Evolutionary conservation across 1,140 invertebrate species (phyloP).

Genomic region (Drosophila bocqueti): DNA sequence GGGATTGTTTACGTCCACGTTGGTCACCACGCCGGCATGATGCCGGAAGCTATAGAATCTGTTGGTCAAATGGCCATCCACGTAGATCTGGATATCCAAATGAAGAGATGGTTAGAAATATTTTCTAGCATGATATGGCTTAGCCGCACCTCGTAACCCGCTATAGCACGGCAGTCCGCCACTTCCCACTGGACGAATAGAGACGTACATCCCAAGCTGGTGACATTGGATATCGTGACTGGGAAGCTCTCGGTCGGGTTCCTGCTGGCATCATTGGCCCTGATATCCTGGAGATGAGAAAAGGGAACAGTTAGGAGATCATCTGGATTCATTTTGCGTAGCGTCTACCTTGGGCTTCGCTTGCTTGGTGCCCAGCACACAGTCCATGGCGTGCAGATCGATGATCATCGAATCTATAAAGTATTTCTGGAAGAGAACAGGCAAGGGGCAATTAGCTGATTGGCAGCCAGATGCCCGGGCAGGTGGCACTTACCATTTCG

Average conservation of each 20-base stretch:
- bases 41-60: constrained; percentile 70
- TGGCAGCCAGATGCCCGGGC: too few relatives aligned
- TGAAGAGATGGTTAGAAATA: not conserved
- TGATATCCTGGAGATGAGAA: constrained; percentile 10
- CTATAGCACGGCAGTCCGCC: constrained; percentile 65
- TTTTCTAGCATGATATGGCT: not conserved
- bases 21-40: constrained; percentile 69
- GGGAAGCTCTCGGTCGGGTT: constrained; percentile 60
- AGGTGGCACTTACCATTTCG: constrained; percentile 55
- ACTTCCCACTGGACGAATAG: constrained; percentile 74
- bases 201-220: constrained; percentile 61
- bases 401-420: constrained; percentile 79
- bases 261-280: constrained; percentile 11
- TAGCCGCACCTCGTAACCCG: constrained; percentile 68
- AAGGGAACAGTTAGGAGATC: not conserved
- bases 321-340: not conserved
- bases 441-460: not conserved
- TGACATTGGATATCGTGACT: constrained; percentile 64
- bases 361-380: constrained; percentile 62
- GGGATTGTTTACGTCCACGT: constrained; percentile 63
- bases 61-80: constrained; percentile 78
- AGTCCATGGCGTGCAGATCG: constrained; percentile 76
- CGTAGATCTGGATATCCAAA: constrained; percentile 60
- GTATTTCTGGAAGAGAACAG: constrained; percentile 59
- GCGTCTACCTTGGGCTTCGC: constrained; percentile 58